These are phyloP conservation scores for Mustela erminea DNA, from an alignment of 2,797 vertebrate genomes.

Conservation along the genomic window DNA sequence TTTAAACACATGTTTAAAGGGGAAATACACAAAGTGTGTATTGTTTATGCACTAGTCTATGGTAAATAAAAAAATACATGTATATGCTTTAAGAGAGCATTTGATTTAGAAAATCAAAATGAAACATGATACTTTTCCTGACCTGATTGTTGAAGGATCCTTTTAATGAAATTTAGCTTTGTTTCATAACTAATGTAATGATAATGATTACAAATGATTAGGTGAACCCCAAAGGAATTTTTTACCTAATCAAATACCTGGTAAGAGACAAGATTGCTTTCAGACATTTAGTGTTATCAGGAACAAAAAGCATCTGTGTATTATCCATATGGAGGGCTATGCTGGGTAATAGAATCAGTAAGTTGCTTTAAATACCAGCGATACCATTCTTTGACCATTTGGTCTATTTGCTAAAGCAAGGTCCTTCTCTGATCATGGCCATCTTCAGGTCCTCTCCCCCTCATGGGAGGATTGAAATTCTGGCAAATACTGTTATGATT, in stretches of 20 bases:
- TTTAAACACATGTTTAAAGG: constrained; percentile 73
- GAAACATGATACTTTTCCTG: background rate
- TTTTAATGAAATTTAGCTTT: constrained; percentile 84
- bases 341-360: background rate
- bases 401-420: background rate
- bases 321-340: background rate
- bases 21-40: background rate
- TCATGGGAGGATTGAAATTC: no score
- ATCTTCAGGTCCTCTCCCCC: background rate
- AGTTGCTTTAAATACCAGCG: background rate
- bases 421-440: background rate
- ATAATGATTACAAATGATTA: constrained; percentile 82
- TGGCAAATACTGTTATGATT: background rate
- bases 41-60: constrained; percentile 51
- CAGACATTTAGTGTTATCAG: constrained; percentile 76
- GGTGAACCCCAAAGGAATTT: constrained; percentile 84
- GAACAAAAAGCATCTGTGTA: constrained; percentile 8
- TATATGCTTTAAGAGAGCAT: background rate
- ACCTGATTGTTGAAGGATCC: constrained; percentile 71
- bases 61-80: constrained; percentile 58
- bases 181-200: constrained; percentile 84
- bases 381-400: background rate
- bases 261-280: constrained; percentile 73
- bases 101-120: constrained; percentile 52
- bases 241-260: constrained; percentile 81